Evolutionary conservation across 2,797 vertebrate species (phyloP).

Genomic region (Neostethus bicornis): DNA sequence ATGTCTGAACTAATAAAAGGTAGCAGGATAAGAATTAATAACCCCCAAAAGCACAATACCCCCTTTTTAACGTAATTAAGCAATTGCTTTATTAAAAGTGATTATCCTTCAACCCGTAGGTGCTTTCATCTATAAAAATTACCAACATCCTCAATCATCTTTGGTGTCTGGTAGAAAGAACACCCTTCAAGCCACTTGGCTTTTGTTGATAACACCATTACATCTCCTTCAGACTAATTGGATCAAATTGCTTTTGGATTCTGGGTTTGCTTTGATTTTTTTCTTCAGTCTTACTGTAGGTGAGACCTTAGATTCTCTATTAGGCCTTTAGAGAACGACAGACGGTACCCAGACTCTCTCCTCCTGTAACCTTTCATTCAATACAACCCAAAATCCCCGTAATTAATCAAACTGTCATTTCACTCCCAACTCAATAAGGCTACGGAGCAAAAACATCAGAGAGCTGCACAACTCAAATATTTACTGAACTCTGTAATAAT

Average conservation of each 20-base stretch:
- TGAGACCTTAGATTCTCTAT: conserved; percentile 27
- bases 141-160: conserved; percentile 18
- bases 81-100: neutral
- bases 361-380: conserved; percentile 43
- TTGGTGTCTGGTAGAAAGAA: conserved; percentile 21
- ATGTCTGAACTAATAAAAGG: too few relatives aligned
- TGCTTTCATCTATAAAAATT: conserved; percentile 19
- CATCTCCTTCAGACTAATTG: conserved; percentile 42
- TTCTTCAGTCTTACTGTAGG: conserved; percentile 45
- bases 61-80: neutral
- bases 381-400: conserved; percentile 33
- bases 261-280: conserved; percentile 32
- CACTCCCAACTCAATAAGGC: conserved; percentile 36
- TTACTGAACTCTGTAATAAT: conserved; percentile 22
- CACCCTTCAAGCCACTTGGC: conserved; percentile 21
- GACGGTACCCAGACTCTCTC: conserved; percentile 23
- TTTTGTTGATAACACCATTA: conserved; percentile 8
- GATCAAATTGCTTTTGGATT: conserved; percentile 46
- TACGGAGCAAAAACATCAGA: conserved; percentile 25
- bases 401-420: conserved; percentile 61
- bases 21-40: too few relatives aligned
- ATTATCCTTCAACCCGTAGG: conserved; percentile 18
- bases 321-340: conserved; percentile 18
- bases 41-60: too few relatives aligned
- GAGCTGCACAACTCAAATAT: conserved; percentile 31